Base-by-base conservation (phyloP, 2,113 vertebrate genomes). In the Corvus cornix region DNA sequence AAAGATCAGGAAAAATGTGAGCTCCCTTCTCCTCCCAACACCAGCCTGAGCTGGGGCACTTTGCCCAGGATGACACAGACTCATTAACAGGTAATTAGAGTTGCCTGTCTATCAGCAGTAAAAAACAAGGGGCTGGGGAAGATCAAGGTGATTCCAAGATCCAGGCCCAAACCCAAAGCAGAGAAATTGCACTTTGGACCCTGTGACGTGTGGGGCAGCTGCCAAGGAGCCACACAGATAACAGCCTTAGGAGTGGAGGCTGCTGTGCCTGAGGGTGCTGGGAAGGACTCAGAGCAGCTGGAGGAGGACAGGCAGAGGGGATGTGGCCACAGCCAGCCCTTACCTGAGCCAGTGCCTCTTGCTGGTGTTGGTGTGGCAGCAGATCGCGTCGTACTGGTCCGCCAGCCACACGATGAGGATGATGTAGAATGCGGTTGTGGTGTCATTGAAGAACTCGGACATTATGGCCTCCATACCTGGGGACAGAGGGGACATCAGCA, bases 351-450 rank as follows among this genome's bases (percentile, higher is more conserved):
- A 99, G 72, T 99, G 99, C 53, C 99, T 98, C 96, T 99, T 99
- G 98, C 99, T 99, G 16, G 99, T 99, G 93, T 98, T 99, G 75
- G 99, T 99, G 97, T 99, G 99, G 97, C 99, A 99, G 96, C 99
- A 99, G 97, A 99, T 99, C 5, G 99, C 99, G 0, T 99, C 99
- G 0, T 99, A 99, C 92, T 99, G 99, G 97, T 99, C 99, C 0
- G 99, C 99, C 94, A 99, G 96, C 99, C 99, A 99, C 46, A 99
- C 99, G 0, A 99, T 99, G n/a, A 99, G 99, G 96, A 99, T 99
- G 96, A 99, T 99, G 97, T 99, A 99, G 96, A 99, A 99, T 0
- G 99, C 99, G 0, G 99, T 99, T 1, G 99, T 99, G 35, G 99
- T 99, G 97, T 99, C 99, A 0, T 99, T 99, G 98, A 99, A 99